Evolutionary conservation across 2,113 vertebrate species (phyloP).

Genomic region (Corydoras maculifer): DNA sequence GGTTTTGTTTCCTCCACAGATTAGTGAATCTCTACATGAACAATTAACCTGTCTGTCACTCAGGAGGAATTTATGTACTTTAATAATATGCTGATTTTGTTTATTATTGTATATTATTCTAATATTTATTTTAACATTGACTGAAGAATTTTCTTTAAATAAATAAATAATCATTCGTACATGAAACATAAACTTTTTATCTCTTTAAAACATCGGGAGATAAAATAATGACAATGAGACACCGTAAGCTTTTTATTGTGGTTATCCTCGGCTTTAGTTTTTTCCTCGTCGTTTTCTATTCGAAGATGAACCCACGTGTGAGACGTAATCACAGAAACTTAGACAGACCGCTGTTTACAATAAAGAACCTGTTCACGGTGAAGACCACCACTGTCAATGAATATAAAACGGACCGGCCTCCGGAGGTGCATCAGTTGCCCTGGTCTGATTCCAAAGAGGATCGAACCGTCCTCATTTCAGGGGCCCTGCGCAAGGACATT

Average conservation of each 20-base stretch:
- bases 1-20: no score
- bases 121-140: no score
- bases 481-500: conserved; percentile 36
- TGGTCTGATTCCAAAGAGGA: accelerated
- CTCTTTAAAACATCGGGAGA: no score
- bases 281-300: conserved; percentile 48
- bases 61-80: no score
- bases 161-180: no score
- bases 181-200: no score
- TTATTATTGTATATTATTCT: no score
- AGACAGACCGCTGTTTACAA: accelerated
- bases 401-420: neutral
- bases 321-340: neutral
- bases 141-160: no score
- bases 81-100: no score
- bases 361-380: neutral
- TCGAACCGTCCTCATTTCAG: conserved; percentile 34
- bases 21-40: no score
- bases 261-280: conserved; percentile 41
- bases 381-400: neutral
- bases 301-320: conserved; percentile 20
- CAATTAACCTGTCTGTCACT: no score
- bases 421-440: neutral
- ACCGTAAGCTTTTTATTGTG: conserved; percentile 1
- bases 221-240: conserved; percentile 38